Base-by-base conservation (phyloP, 2,888 invertebrate genomes). In the Cephus runcator region DNA sequence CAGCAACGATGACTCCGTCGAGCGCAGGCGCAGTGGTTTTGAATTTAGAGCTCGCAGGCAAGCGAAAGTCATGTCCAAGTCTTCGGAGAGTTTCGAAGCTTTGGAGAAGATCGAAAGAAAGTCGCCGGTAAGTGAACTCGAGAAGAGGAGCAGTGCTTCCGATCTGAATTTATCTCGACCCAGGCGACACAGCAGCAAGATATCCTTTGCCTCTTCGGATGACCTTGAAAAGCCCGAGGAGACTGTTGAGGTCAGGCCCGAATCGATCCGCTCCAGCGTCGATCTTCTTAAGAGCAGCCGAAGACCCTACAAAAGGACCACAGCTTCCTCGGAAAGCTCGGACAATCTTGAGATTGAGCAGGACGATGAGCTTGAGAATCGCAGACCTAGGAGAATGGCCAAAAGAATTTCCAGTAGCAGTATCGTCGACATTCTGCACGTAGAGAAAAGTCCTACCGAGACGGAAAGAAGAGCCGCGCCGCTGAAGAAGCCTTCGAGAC, bases 311-410 rank as follows among this genome's bases (percentile, higher is more conserved):
- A 88, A 88, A 40, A 85, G 90, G 71, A 80, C 81, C 0, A 81
- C 84, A 2, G 85, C 89, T 71, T 90, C 90, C 0, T 91, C 90
- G 9, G 90, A 90, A 73, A 91, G 90, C 73, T 91, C 90, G 34
- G 91, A 91, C n/a, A 90, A 90, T 78, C 81, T 89, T 12, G 90
- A 90, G 11, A 77, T 86, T 12, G 90, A 91, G 1, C 40, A 40
- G 15, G 78, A 78, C n/a, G 89, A 88, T 35, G 85, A 85, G 34
- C 35, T 89, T 76, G 91, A 91, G 76, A 87, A 86, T 69, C 87
- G 89, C 1, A 87, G 86, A 4, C 76, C 81, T 0, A 85, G 88
- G n/a, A 86, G 87, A 35, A 81, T 85, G 9, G 84, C 91, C 1
- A 90, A 89, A 78, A 86, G 89, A 80, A 83, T 88, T 79, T 85